phyloP scores from a whole-genome alignment of 2,113 vertebrate species.

The Macrotus californicus region DNA sequence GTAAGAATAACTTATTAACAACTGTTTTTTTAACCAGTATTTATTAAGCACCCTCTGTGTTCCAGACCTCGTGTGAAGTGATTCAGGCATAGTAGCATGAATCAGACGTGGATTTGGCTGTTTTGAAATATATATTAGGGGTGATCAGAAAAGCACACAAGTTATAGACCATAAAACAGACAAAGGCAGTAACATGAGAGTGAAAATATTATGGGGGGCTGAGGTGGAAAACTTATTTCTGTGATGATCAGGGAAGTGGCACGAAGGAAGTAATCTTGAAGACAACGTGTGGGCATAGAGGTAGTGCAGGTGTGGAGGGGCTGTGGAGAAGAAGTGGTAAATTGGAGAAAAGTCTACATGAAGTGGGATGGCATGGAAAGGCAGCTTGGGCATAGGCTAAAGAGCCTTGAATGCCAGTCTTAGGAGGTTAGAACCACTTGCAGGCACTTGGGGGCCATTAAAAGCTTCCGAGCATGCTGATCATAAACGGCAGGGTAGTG shows the following conservation, averaged over 20 bases:
- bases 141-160: not conserved
- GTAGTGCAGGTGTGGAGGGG: not conserved
- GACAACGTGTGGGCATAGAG: not conserved
- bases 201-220: not conserved
- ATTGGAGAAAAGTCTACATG: not conserved
- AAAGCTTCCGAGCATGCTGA: not conserved
- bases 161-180: not conserved
- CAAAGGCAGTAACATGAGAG: not conserved
- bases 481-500: not conserved
- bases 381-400: not conserved
- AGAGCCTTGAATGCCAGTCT: not conserved
- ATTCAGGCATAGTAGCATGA: not conserved
- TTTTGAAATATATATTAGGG: not conserved
- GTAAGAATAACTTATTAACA: not conserved
- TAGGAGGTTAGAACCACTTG: not conserved
- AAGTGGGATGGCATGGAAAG: not conserved
- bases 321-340: not conserved
- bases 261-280: not conserved
- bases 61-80: not conserved
- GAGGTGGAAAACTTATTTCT: not conserved
- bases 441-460: not conserved
- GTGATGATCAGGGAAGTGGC: not conserved
- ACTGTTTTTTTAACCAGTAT: conserved; percentile 7
- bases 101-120: not conserved
- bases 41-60: conserved; percentile 9